Evolutionary conservation across 1,140 invertebrate species (phyloP), one percentile per base, ranked within the genome.

Genomic region (Coenobita brevimanus): DNA sequence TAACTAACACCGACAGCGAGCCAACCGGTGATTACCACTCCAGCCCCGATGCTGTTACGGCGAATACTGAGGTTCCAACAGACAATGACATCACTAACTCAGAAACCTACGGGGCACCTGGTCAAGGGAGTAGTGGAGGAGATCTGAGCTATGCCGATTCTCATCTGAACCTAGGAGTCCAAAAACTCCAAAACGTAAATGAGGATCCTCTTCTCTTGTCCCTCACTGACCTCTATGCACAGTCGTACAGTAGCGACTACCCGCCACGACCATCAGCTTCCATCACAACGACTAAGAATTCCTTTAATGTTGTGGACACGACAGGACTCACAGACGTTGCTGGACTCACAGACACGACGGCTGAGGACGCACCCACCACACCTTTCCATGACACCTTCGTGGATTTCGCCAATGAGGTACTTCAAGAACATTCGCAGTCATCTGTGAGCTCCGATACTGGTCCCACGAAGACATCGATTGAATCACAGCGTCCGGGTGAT

Each of bases 191-290:
- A 1, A 15, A 46, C 2, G 17, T 46, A 4, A 30, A 2, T 15
- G 64, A 50, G 13, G 80, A 82, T 41, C 43, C 62, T 0, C 36
- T 82, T 13, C 27, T 82, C 8, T 50, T 24, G 4, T 69, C 80
- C 4, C 64, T 82, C 60, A 82, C 80, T 1, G 80, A 71, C 50
- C 67, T 82, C 33, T 82, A 82, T 27, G 80, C 80, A 4, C 38
- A 82, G 41, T 69, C 80, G 1, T 82, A 69, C 64, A 71, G 15
- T 33, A 71, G n/a, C 43, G 43, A 2, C 27, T 13, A 41, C 1
- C 64, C 46, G 15, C 41, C 60, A 27, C 41, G 43, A n/a, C 33
- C 33, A 4, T 13, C 64, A 15, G 69, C 36, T 50, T 10, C 46
- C 2, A 50, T 24, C n/a, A 21, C 41, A 4, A 21, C 41, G 17